phyloP scores from a whole-genome alignment of 2,113 vertebrate species.

The Trinectes maculatus region DNA sequence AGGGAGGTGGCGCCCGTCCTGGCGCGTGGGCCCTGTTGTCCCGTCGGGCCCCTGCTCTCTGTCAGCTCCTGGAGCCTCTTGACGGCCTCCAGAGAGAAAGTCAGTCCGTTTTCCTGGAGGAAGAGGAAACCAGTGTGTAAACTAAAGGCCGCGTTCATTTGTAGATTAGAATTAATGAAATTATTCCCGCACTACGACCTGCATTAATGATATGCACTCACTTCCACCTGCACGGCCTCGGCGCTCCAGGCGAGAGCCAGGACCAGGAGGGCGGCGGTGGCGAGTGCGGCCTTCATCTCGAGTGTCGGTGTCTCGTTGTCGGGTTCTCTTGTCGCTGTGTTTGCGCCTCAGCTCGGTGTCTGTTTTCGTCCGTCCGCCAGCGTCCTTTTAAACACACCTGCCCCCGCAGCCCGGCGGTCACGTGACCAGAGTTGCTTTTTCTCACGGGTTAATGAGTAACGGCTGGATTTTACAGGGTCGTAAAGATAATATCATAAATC shows the following conservation, averaged over 20 bases:
- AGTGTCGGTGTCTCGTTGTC: conserved; percentile 17
- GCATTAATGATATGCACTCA: conserved; percentile 60
- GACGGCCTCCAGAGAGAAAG: conserved; percentile 84
- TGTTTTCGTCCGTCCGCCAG: conserved; percentile 23
- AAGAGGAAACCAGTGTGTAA: too few species aligned
- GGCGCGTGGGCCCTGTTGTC: conserved; percentile 32
- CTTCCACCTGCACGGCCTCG: conserved; percentile 78
- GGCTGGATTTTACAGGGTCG: conserved; percentile 54
- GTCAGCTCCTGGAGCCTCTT: conserved; percentile 82
- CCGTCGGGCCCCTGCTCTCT: background rate
- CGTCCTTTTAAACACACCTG: conserved; percentile 69
- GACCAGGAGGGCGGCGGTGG: conserved; percentile 56
- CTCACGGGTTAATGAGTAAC: conserved; percentile 79
- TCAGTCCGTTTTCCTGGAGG: conserved; percentile 83
- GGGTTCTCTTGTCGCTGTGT: too few species aligned
- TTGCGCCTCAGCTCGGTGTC: conserved; percentile 40
- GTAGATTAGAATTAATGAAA: too few species aligned
- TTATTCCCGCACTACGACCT: too few species aligned
- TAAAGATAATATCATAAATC: conserved; percentile 79
- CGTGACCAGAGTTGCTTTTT: conserved; percentile 56
- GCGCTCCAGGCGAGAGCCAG: conserved; percentile 63
- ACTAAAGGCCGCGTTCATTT: too few species aligned
- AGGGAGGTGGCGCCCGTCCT: background rate
- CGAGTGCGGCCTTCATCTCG: conserved; percentile 76
- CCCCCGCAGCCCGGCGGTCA: background rate